phyloP scores from a whole-genome alignment of 2,888 invertebrate species.

The Sphinx pinastri region DNA sequence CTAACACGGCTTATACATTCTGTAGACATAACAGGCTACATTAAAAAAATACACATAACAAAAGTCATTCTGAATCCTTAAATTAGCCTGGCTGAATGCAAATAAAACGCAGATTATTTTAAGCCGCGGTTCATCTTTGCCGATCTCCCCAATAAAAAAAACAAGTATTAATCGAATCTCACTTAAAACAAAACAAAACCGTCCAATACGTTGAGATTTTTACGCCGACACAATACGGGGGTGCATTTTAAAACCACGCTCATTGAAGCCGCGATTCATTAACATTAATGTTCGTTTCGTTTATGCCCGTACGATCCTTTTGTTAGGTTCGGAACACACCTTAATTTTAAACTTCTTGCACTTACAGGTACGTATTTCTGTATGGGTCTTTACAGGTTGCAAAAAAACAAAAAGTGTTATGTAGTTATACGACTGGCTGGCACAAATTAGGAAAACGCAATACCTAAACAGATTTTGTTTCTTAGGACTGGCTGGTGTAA shows the following conservation, averaged over 20 bases:
- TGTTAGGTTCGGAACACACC: conserved; percentile 41
- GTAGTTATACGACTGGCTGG: too few relatives aligned
- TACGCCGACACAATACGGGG: not conserved
- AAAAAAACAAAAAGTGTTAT: too few relatives aligned
- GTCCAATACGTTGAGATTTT: conserved; percentile 3
- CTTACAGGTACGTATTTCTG: too few relatives aligned
- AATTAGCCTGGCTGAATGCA: too few relatives aligned
- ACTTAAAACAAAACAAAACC: not conserved
- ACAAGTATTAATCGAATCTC: not conserved
- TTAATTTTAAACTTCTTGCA: not conserved
- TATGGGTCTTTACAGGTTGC: too few relatives aligned
- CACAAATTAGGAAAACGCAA: too few relatives aligned
- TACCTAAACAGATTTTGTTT: too few relatives aligned
- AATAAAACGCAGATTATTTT: not conserved
- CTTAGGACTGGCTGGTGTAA: too few relatives aligned
- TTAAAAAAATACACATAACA: too few relatives aligned
- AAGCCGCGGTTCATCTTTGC: not conserved
- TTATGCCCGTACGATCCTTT: conserved; percentile 43
- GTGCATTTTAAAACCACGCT: conserved; percentile 28
- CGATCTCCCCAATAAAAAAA: not conserved
- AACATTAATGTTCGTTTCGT: conserved; percentile 53
- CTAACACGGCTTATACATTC: too few relatives aligned
- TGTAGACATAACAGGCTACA: too few relatives aligned
- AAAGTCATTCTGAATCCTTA: too few relatives aligned
- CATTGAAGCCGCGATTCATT: conserved; percentile 46